These are phyloP conservation scores for Bryconaethiops microstoma DNA, from an alignment of 2,797 vertebrate genomes.

Conservation along the genomic window DNA sequence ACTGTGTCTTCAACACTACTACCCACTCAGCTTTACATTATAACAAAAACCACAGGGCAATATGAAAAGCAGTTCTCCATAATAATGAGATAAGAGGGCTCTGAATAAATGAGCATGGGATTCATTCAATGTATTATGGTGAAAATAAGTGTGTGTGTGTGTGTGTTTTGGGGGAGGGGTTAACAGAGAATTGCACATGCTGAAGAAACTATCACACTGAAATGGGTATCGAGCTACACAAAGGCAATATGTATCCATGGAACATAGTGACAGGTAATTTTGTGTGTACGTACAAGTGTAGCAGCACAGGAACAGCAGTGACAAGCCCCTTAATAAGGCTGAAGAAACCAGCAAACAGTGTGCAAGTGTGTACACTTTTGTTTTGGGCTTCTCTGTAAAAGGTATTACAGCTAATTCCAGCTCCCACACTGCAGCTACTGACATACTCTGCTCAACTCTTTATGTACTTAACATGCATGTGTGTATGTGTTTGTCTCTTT, in stretches of 20 bases:
- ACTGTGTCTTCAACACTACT: neutral
- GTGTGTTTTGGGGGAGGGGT: neutral
- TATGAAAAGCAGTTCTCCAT: neutral
- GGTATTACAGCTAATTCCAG: too few relatives aligned
- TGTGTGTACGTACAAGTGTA: constrained; percentile 16
- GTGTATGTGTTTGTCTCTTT: neutral
- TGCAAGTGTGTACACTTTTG: neutral
- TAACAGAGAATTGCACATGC: neutral
- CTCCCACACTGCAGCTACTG: too few relatives aligned
- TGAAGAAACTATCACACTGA: neutral
- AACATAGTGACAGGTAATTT: constrained; percentile 3
- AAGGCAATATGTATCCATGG: neutral
- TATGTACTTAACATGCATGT: too few relatives aligned
- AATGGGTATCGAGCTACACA: neutral
- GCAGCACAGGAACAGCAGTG: constrained; percentile 51
- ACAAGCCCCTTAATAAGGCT: neutral
- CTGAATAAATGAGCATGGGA: constrained; percentile 12
- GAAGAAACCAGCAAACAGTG: neutral
- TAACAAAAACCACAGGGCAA: constrained; percentile 18
- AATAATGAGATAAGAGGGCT: constrained; percentile 9
- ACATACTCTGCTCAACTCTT: too few relatives aligned
- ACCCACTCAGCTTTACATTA: neutral
- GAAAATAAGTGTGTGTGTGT: constrained; percentile 10
- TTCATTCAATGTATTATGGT: constrained; percentile 11
- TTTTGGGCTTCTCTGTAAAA: too few relatives aligned